Percentiles rank a stretch among this genome's conserved stretches.
Evolutionary conservation across 2,113 vertebrate species (phyloP).

Genomic region (Hyperopisus bebe): DNA sequence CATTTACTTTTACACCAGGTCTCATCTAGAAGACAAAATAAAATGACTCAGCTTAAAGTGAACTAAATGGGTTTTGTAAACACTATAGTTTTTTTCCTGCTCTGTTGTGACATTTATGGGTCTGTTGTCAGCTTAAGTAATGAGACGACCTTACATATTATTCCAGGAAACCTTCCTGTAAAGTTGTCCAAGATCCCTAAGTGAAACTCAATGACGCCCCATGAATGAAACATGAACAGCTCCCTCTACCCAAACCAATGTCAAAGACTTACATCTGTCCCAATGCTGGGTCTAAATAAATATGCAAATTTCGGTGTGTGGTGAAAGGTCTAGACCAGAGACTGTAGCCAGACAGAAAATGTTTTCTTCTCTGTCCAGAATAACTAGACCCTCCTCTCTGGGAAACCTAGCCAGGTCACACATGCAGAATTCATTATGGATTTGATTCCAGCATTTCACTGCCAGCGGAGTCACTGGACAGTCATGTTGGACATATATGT

Average conservation of each 20-base stretch:
- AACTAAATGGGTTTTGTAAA: background rate
- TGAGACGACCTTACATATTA: background rate
- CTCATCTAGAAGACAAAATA: background rate
- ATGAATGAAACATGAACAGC: background rate
- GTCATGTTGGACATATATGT: conserved; percentile 21
- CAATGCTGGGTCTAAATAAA: background rate
- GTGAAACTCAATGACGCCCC: background rate
- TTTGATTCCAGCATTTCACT: conserved; percentile 37
- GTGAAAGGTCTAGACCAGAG: background rate
- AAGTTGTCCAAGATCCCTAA: background rate
- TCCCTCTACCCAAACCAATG: background rate
- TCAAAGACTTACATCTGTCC: background rate
- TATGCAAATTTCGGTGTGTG: background rate
- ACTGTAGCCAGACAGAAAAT: background rate
- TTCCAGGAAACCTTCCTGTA: background rate
- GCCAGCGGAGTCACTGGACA: conserved; percentile 41
- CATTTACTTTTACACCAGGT: background rate
- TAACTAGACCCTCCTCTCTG: background rate
- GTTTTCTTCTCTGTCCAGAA: background rate
- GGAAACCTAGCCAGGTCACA: background rate
- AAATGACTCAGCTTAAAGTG: background rate
- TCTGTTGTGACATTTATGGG: conserved; percentile 11
- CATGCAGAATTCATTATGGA: conserved; percentile 37
- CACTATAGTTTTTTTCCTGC: background rate
- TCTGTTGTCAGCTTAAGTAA: background rate